Base-by-base conservation (phyloP, 2,888 invertebrate species). In the Deilephila elpenor region DNA sequence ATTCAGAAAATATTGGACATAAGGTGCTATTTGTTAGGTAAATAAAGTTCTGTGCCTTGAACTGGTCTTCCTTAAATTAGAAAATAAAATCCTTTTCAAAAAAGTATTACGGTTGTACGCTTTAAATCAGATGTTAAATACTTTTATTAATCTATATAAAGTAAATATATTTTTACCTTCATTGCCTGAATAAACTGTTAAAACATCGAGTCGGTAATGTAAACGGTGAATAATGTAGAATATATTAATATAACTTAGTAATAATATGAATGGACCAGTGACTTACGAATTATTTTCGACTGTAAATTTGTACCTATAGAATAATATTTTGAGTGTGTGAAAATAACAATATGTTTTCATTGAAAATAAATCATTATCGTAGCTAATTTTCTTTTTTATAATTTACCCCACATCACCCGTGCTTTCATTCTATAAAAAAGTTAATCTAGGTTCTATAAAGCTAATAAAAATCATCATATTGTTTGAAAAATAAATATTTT, bases 91-190 rank as follows among this genome's bases (percentile, higher is more conserved):
- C 81, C 80, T 84, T 84, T 88, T 88, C 84, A 82, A 83, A 83
- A 88, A 91, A 92, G 92, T 93, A 93, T 93, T 92, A 93, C 88
- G 92, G 92, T 92, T 91, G 83, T 89, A 92, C 89, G 93, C 93
- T 93, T 93, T 93, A 93, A 93, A 91, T 90, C 87, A 85, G 86
- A 90, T 85, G 82, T 85, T 89, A 85, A 88, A 88, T 86, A 88
- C 85, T 86, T 82, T 59, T 61, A 79, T 80, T 81, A 80, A 80
- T 80, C 79, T 83, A 80, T 83, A 79, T 78, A 76, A 76, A 75
- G 75, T 37, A 64, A 64, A 73, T 59, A 32, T 62, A 56, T n/a
- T 25, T 67, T 76, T 72, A 74, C 67, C 25, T 51, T 11, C 25
- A 25, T 60, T 72, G 51, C 29, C 59, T 71, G 79, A 83, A 44